A percentile compares a stretch with the other conserved stretches of the same genome.
Conservation (phyloP, 23 tunicate genomes). For the Phallusia fumigata region DNA sequence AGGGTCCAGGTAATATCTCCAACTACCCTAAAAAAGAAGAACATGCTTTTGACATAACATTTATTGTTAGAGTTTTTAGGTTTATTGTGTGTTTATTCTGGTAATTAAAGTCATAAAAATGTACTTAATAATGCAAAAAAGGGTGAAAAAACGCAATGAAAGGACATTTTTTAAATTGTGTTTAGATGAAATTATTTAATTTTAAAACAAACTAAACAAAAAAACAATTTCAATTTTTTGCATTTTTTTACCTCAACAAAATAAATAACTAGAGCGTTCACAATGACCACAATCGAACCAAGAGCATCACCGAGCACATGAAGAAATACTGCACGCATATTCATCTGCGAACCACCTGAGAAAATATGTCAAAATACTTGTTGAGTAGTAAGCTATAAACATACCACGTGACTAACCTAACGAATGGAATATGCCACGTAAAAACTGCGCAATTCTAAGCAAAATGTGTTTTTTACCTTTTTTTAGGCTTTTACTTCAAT, state of each 20-base stretch:
- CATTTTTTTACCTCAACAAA: constrained; percentile 55
- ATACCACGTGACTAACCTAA: no score
- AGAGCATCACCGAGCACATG: constrained; percentile 83
- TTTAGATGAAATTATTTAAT: not conserved
- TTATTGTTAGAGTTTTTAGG: not conserved
- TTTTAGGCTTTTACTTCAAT: no score
- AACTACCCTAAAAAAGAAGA: constrained; percentile 44
- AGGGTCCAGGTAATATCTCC: constrained; percentile 76
- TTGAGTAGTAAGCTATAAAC: no score
- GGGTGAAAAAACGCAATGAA: no score
- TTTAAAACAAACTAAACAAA: not conserved
- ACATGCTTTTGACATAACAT: no score
- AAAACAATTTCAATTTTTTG: not conserved
- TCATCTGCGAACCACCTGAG: constrained; percentile 35
- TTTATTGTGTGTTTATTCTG: not conserved
- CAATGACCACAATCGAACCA: constrained; percentile 73
- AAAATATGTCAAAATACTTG: no score
- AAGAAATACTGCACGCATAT: constrained; percentile 76
- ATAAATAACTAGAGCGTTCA: constrained; percentile 54
- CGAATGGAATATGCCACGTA: no score
- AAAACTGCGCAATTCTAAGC: no score
- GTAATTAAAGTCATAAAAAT: not conserved
- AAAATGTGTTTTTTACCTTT: no score
- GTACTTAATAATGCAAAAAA: no score
- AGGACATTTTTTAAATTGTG: no score